phyloP scores from a whole-genome alignment of 2,888 invertebrate species.

The Drepanosiphum platanoidis region DNA sequence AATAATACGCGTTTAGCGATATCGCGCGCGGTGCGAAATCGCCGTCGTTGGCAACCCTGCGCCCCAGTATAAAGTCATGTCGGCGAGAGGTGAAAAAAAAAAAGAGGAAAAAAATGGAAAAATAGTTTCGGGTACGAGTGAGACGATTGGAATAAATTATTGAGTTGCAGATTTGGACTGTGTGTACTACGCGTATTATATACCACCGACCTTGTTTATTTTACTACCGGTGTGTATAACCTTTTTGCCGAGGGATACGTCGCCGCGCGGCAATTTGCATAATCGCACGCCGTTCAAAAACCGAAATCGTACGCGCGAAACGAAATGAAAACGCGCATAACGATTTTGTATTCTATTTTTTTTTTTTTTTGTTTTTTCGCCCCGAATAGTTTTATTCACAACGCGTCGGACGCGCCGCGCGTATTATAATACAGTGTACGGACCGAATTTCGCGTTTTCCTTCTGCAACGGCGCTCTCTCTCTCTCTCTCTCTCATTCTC shows the following conservation, averaged over 20 bases:
- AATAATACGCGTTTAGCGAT: no score
- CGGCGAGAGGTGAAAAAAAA: not conserved
- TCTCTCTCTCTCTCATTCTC: no score
- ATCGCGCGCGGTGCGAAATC: no score
- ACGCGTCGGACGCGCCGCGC: not conserved
- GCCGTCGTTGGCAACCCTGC: not conserved
- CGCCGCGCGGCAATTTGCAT: constrained; percentile 34
- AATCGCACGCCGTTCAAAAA: constrained; percentile 44
- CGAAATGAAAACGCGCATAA: constrained; percentile 19
- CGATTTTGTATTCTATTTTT: no score
- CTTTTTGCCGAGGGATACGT: constrained; percentile 38
- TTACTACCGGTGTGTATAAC: constrained; percentile 48
- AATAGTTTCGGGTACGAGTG: no score
- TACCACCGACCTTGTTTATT: constrained; percentile 50
- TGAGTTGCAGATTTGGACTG: constrained; percentile 10
- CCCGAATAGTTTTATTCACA: constrained; percentile 21
- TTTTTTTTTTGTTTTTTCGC: not conserved
- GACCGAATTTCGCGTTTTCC: no score
- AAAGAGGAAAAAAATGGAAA: constrained; percentile 1
- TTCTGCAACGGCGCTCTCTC: no score
- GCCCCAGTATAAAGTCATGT: constrained; percentile 8
- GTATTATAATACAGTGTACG: not conserved
- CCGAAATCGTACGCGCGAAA: constrained; percentile 20
- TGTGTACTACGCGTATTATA: no score
- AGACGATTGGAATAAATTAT: constrained; percentile 48